Percentiles rank a stretch among this genome's conserved stretches.
Conservation (phyloP, 2,113 vertebrate species). For the Brachyistius frenatus region DNA sequence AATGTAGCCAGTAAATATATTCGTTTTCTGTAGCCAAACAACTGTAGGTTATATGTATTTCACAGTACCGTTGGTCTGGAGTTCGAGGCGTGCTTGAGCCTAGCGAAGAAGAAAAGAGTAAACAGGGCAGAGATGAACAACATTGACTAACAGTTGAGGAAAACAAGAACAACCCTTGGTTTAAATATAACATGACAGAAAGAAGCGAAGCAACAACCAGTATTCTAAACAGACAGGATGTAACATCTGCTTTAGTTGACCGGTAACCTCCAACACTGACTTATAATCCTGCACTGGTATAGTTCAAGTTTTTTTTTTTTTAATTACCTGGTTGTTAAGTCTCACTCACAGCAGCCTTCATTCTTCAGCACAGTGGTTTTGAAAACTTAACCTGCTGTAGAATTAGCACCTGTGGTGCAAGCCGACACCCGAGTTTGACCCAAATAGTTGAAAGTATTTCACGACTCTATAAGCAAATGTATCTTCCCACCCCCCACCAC, state of each 20-base stretch:
- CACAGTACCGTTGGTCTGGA: too few relatives aligned
- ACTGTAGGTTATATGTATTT: too few relatives aligned
- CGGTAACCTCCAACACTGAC: not conserved
- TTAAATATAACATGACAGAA: not conserved
- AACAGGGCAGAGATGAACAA: not conserved
- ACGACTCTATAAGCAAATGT: constrained; percentile 42
- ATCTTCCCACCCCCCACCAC: not conserved
- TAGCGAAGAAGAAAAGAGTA: not conserved
- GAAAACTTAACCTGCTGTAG: constrained; percentile 3
- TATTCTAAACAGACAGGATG: not conserved
- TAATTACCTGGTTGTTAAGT: too few relatives aligned
- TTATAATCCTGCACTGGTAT: too few relatives aligned
- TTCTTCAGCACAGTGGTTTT: not conserved
- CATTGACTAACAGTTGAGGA: not conserved
- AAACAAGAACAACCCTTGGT: not conserved
- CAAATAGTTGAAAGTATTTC: constrained; percentile 68
- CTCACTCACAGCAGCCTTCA: too few relatives aligned
- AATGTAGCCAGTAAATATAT: too few relatives aligned
- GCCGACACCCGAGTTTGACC: constrained; percentile 58
- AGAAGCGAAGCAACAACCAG: not conserved
- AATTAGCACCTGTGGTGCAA: not conserved
- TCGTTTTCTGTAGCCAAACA: too few relatives aligned
- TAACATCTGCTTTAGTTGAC: not conserved
- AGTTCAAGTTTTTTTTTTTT: too few relatives aligned
- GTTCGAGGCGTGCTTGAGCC: too few relatives aligned